Conservation (phyloP, 2,888 invertebrate genomes). For the Hirtodrosophila trivittata region DNA sequence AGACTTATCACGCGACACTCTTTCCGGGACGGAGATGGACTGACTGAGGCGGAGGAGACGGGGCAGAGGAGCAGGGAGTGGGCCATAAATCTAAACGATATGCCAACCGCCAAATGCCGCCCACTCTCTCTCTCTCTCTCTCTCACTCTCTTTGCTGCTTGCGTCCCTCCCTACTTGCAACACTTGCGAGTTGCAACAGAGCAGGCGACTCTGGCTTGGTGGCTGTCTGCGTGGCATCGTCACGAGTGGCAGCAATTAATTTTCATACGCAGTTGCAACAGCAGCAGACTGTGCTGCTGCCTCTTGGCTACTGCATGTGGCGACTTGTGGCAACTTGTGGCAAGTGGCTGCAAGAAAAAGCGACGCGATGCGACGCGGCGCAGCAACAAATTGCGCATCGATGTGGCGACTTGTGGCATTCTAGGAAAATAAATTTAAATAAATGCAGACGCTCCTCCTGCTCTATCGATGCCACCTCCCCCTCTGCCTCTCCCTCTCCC, state of each 20-base stretch:
- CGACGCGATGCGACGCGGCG: not conserved
- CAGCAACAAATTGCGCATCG: constrained; percentile 75
- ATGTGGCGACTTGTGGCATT: constrained; percentile 77
- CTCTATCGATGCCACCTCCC: too few species aligned
- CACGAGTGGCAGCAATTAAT: constrained; percentile 80
- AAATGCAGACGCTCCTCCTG: constrained; percentile 52
- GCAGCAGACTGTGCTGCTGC: constrained; percentile 31
- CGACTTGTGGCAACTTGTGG: constrained; percentile 1
- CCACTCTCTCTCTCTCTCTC: constrained; percentile 48
- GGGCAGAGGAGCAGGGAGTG: constrained; percentile 19
- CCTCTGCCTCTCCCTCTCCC: not conserved
- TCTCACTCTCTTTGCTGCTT: constrained; percentile 13
- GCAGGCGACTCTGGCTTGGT: constrained; percentile 3
- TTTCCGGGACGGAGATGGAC: constrained; percentile 3
- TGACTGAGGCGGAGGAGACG: constrained; percentile 2
- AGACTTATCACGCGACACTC: constrained; percentile 77
- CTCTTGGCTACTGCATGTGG: constrained; percentile 25
- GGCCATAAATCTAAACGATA: constrained; percentile 74
- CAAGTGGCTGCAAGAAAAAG: not conserved
- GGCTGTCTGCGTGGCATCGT: constrained; percentile 49
- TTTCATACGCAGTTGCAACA: constrained; percentile 75
- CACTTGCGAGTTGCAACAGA: not conserved
- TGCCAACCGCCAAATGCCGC: constrained; percentile 57
- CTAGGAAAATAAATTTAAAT: constrained; percentile 80
- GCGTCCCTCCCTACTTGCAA: constrained; percentile 16